Evolutionary conservation across 2,797 vertebrate species (phyloP), one percentile per base, ranked within the genome.

Genomic region (Loris lydekkerianus): DNA sequence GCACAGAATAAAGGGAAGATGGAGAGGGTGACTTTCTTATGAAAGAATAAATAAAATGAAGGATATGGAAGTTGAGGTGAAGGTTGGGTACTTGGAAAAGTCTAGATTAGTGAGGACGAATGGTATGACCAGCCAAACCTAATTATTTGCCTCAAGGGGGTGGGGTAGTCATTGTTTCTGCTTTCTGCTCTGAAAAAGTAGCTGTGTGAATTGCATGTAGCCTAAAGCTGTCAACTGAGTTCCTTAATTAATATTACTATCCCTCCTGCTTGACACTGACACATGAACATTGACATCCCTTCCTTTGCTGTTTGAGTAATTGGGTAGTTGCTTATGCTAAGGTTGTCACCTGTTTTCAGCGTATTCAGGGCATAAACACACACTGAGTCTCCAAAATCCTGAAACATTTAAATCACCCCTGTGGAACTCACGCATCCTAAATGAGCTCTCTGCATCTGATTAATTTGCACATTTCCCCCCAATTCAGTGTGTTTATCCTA

Each of bases 371-470:
- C 20, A 2, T 58, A 81, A 95, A 91, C 49, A 87, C 43, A 91
- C 67, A 87, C 43, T 7, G 65, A 97, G 58, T 88, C 58, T 96
- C 75, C 84, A 84, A 84, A 76, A 10, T 86, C n/a, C 73, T 93
- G 60, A 97, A 93, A 20, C 61, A 17, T 95, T 87, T 61, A 92
- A 96, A 95, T 96, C 13, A 8, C 65, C 89, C 91, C 91, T 27
- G 4, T 58, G 76, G 60, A 80, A 72, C 0, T 86, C 85, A 49
- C 90, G 85, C 77, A 34, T 56, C 3, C 4, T 75, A 97, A 93
- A 91, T 90, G 40, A 65, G 60, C 93, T 96, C 58, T 87, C 92
- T 95, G 94, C 92, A 85, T 94, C 80, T 58, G 92, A 96, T 95
- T 78, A 43, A 91, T 93, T 92, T 96, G 92, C 6, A 0, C 60